Evolutionary conservation across 2,888 invertebrate genomes (phyloP), one percentile per base, ranked within the genome.

Genomic region (Sisyra nigra): DNA sequence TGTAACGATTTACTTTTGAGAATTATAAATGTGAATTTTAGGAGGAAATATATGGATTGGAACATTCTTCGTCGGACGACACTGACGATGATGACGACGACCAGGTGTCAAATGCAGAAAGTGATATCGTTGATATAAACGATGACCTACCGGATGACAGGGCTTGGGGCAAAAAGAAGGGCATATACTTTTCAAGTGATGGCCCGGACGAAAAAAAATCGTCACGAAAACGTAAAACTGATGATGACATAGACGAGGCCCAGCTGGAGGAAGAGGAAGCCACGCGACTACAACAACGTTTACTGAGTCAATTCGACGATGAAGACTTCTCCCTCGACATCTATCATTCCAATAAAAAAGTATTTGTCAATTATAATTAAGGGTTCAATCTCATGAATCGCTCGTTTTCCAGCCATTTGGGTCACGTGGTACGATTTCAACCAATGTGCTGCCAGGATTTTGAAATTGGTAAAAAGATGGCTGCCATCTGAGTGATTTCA

Each of bases 171-270:
- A 80, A 76, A 55, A 80, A 79, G 50, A 83, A 81, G 53, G 71
- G 67, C 45, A 69, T 73, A 30, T 94, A 76, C 59, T 92, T 91
- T 63, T 76, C 82, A 41, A 85, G 89, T 1, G 91, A 92, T 65
- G 89, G 84, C 62, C 78, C 88, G 11, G 92, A 92, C 66, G 75
- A 80, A 53, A 89, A 91, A 62, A 87, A 82, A 66, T 74, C n/a
- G n/a, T n/a, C 80, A 37, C 78, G 80, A 50, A 68, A 66, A 42
- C 42, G 34, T 18, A 34, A 24, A 47, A 54, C 68, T 49, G 77
- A 74, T 32, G 71, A 70, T 51, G 79, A 82, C 54, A 77, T 80
- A 50, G 78, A 79, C 52, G 67, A 76, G 49, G 87, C 86, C 4
- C 76, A 80, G 48, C 67, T 80, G 47, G 89, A 91, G 62, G 88